Percentiles rank a stretch among this genome's conserved stretches.
phyloP scores from a whole-genome alignment of 2,888 invertebrate species.

The Pomacea canaliculata region DNA sequence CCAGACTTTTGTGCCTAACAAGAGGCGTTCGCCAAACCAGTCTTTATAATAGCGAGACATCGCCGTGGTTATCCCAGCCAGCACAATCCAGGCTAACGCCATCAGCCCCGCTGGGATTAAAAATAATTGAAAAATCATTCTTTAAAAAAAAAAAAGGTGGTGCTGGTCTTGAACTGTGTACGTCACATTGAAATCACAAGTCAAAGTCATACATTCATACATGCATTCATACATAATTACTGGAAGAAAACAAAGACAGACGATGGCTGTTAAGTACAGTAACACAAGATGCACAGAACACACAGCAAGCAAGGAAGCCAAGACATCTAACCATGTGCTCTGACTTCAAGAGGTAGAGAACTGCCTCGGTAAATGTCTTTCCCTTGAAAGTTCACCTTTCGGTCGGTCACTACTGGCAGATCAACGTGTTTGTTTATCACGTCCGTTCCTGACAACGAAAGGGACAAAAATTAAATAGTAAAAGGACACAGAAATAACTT shows the following conservation, averaged over 20 bases:
- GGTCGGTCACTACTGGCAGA: conserved; percentile 37
- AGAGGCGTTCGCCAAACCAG: conserved; percentile 66
- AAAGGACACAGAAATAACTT: no score
- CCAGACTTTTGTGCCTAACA: conserved; percentile 92
- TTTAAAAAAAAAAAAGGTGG: no score
- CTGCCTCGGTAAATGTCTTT: conserved; percentile 37
- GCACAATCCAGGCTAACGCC: conserved; percentile 48
- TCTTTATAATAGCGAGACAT: conserved; percentile 46
- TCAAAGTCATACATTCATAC: no score
- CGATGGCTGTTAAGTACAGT: no score
- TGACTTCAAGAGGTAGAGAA: conserved; percentile 33
- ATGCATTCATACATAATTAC: no score
- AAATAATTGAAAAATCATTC: not conserved
- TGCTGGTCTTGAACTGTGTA: no score
- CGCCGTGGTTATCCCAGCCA: conserved; percentile 43
- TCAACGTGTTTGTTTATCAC: conserved; percentile 42
- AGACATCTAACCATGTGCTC: conserved; percentile 44
- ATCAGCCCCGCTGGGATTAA: conserved; percentile 39
- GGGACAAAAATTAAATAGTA: no score
- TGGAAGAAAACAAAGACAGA: no score
- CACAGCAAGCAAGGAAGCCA: no score
- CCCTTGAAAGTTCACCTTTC: conserved; percentile 34
- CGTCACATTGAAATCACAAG: no score
- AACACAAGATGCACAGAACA: no score
- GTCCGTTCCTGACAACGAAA: conserved; percentile 37